Base-by-base conservation (phyloP, 2,797 vertebrate genomes). In the Glossophaga mutica region DNA sequence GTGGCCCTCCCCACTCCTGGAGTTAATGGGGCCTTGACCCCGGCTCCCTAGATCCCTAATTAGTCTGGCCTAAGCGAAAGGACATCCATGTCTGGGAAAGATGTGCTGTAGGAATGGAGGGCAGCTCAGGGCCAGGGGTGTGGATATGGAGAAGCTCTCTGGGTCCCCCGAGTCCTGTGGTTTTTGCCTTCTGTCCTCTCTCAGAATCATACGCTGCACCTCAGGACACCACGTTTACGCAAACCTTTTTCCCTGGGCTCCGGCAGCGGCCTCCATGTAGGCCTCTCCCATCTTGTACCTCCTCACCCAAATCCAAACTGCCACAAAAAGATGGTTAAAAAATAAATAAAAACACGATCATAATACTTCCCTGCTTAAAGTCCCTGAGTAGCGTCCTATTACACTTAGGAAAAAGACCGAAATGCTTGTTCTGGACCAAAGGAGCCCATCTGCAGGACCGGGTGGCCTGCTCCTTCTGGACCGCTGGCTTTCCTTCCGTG, bases 361-460 rank as follows among this genome's bases (percentile, higher is more conserved):
- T 44, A 24, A 39, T 39, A 42, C 9, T 77, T 0, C 39, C 32
- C 16, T 86, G 32, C 62, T 79, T 68, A 39, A n/a, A 59, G 46
- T 29, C 52, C 46, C 57, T 68, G 15, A 9, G 2, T 6, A 11
- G 22, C 18, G 62, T 94, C 57, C 18, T 21, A 29, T 0, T 70
- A 48, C 14, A 52, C 39, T 82, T 32, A 50, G 37, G 32, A 19
- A 62, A 74, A 57, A n/a, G 34, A 65, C 19, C 2, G 34, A 59
- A 59, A 24, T 55, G 34, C 15, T 78, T 21, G 18, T 34, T 59
- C 26, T 76, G 57, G 21, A 57, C 48, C 24, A 42, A 37, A 11
- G 57, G 85, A 16, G 11, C 0, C 29, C 9, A 19, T 0, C 32
- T 14, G 19, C 1, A 4, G 18, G 16, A 4, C 3, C 0, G 1